These are phyloP conservation scores for Mormyrops boulengeri DNA, from an alignment of 2,797 vertebrate genomes.

Conservation along the genomic window DNA sequence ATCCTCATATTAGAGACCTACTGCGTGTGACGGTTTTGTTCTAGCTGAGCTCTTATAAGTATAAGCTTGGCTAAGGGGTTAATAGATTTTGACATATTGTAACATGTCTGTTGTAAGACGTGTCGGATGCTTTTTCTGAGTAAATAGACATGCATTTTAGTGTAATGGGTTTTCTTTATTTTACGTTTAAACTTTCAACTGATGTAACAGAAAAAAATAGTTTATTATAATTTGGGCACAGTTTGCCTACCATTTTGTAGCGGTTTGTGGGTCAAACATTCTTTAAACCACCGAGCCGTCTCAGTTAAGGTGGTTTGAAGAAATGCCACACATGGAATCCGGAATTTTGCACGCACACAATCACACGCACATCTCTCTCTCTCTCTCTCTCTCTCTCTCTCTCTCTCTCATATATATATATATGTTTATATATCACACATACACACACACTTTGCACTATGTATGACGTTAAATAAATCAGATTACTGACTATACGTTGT, in stretches of 20 bases:
- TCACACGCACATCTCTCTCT: background rate
- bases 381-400: background rate
- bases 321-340: background rate
- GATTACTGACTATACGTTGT: background rate
- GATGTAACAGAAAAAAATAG: background rate
- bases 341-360: background rate
- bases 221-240: background rate
- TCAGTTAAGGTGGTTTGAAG: background rate
- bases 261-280: background rate
- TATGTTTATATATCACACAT: background rate
- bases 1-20: background rate
- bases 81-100: background rate
- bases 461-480: background rate
- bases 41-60: background rate
- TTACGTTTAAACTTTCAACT: background rate
- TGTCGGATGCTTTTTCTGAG: background rate
- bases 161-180: background rate
- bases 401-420: background rate
- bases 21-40: background rate
- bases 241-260: background rate
- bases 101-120: background rate
- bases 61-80: background rate
- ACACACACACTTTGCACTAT: background rate
- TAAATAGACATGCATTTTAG: background rate
- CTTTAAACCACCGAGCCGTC: background rate